Evolutionary conservation across 1,140 invertebrate genomes (phyloP), one percentile per base, ranked within the genome.

Genomic region (Acromyrmex heyeri): DNA sequence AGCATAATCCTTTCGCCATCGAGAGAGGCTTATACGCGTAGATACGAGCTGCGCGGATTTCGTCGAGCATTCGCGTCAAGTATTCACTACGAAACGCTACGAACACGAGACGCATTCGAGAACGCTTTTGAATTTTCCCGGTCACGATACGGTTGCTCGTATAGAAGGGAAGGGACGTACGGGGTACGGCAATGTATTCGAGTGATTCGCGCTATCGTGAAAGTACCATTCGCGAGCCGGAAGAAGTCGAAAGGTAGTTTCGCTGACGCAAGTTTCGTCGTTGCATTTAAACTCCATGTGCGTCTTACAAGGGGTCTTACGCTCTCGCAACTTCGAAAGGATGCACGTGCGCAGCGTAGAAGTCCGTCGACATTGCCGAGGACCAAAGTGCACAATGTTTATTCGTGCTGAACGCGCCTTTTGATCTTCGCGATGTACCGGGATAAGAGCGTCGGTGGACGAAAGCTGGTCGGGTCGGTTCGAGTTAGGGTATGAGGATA

Each of bases 361-460:
- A 73, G 69, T 61, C 69, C 34, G 78, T 30, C 77, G 30, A 30
- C 24, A 34, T 61, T 48, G n/a, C 73, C 69, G 55, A 34, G 10
- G 48, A 65, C 73, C 21, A 48, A 85, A 85, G 79, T 65, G 72
- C 82, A 85, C 82, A 75, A 78, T 85, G 81, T 85, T 85, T 85
- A 73, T 77, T 78, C 82, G 72, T 77, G 70, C 73, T 64, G 73
- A 75, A 77, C 61, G n/a, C 24, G 55, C 8, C 67, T 73, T 75
- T 88, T 79, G 65, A 75, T 88, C 88, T 75, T 55, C 44, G 62
- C 48, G 67, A 70, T 85, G 55, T 55, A 38, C 34, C 34, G 48
- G 55, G 10, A 65, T 24, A 21, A 81, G 48, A 81, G 30, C 24
- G 4, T n/a, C 7, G 69, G 57, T 16, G 30, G 65, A n/a, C 21